Base-by-base conservation (phyloP, 1,140 invertebrate species). In the Zelostemma sp. region DNA sequence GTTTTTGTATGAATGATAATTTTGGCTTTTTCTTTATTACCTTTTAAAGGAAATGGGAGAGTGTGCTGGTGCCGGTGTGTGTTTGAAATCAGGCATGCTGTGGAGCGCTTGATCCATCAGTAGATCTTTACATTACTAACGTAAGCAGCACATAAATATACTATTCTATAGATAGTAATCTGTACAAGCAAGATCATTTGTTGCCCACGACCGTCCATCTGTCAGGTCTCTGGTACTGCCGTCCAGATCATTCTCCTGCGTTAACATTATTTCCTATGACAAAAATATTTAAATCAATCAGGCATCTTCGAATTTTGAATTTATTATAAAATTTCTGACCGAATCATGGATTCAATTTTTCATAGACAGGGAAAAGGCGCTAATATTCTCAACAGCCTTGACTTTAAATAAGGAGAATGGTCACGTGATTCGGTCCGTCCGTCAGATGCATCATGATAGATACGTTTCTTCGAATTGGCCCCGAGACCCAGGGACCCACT, bases 111-210 rank as follows among this genome's bases (percentile, higher is more conserved):
- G 66, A 68, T 67, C 73, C 70, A 72, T 74, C 63, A 62, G 75
- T 66, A 66, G 68, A 65, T 45, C 53, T 25, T 25, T 76, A 76
- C 72, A 79, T 79, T 79, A 79, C 72, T 72, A 76, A 70, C 50
- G 60, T 55, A 70, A 73, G 77, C 62, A 55, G 5, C 74, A 69
- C 77, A 80, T 80, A 79, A 80, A 80, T 80, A 80, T 79, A 77
- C 72, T 74, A 69, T 68, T 71, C 64, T 51, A 60, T 65, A 75
- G 80, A 82, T 82, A 81, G 73, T 54, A 54, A 82, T 82, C 80
- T 75, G 63, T 50, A 61, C 62, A 53, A 62, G 68, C 68, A 75
- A 74, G 73, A 74, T 77, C 78, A 82, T 82, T 82, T 82, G 78
- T 81, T 76, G 74, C 63, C 51, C 17, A 35, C 15, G 73, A 75